Evolutionary conservation across 2,113 vertebrate genomes (phyloP).

Genomic region (Prochilodus magdalenae): DNA sequence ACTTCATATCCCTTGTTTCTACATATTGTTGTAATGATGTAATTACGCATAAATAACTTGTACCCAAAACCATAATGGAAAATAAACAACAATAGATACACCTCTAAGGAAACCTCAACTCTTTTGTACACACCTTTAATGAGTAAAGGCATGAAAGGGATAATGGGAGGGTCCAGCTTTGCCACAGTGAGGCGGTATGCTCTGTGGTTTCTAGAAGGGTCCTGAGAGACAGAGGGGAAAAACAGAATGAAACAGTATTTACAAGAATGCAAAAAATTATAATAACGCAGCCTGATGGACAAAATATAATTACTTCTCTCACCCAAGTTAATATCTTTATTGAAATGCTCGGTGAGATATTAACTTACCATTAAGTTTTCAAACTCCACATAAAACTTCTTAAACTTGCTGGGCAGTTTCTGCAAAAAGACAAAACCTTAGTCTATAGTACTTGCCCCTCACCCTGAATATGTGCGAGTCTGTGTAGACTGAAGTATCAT

Average conservation of each 20-base stretch:
- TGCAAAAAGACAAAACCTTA: constrained; percentile 69
- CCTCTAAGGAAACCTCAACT: background rate
- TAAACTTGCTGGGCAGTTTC: constrained; percentile 99
- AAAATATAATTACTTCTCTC: background rate
- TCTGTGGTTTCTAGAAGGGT: constrained; percentile 96
- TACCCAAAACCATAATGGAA: too few relatives aligned
- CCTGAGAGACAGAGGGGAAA: constrained; percentile 71
- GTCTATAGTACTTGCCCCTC: too few relatives aligned
- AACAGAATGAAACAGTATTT: background rate
- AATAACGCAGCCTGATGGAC: background rate
- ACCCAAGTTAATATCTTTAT: too few relatives aligned
- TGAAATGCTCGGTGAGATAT: background rate
- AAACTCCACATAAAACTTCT: constrained; percentile 97
- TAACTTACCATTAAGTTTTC: constrained; percentile 96
- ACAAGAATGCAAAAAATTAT: too few relatives aligned
- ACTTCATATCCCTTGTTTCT: too few relatives aligned
- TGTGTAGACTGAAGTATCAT: background rate
- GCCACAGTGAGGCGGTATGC: constrained; percentile 92
- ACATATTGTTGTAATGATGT: too few relatives aligned
- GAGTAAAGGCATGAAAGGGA: constrained; percentile 97
- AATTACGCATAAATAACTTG: background rate
- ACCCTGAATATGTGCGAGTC: background rate
- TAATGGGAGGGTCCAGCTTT: constrained; percentile 93
- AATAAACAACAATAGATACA: background rate
- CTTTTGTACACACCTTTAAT: constrained; percentile 89